These are phyloP conservation scores for Hydrophis major DNA, from an alignment of 2,797 vertebrate species.

Conservation along the genomic window DNA sequence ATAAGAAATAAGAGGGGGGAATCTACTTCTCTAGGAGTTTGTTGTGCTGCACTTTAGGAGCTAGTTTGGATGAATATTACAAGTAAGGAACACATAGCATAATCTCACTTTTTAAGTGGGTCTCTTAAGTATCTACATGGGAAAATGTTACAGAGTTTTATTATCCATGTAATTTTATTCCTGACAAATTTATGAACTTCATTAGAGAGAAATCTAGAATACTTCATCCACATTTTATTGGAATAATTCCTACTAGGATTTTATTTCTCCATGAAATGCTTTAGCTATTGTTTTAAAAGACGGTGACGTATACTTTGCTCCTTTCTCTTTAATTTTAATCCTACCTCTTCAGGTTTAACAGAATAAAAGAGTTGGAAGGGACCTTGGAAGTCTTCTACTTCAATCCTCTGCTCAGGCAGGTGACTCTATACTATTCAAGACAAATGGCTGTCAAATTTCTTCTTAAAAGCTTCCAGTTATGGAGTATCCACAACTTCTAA, in stretches of 20 bases:
- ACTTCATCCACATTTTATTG: neutral
- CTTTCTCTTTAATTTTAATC: neutral
- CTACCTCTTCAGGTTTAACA: neutral
- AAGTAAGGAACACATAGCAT: neutral
- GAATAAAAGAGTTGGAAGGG: neutral
- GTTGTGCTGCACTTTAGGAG: neutral
- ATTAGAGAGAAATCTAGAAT: neutral
- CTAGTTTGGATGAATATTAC: neutral
- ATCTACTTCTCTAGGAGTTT: no score
- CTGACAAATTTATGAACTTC: neutral
- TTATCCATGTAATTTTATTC: neutral
- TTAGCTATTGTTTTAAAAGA: neutral
- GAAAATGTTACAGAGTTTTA: neutral
- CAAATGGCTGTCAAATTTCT: neutral
- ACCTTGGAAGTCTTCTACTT: neutral
- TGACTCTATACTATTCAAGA: neutral
- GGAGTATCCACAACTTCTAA: neutral
- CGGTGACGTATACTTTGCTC: neutral
- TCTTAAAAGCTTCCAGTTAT: neutral
- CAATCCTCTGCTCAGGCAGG: neutral
- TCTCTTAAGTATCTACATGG: neutral
- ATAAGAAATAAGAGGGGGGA: neutral
- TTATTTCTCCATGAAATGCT: neutral
- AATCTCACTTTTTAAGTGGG: neutral
- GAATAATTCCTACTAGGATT: neutral